A percentile compares a stretch with the other conserved stretches of the same genome.
Evolutionary conservation across 2,888 invertebrate species (phyloP).

Genomic region (Plagodis pulveraria): DNA sequence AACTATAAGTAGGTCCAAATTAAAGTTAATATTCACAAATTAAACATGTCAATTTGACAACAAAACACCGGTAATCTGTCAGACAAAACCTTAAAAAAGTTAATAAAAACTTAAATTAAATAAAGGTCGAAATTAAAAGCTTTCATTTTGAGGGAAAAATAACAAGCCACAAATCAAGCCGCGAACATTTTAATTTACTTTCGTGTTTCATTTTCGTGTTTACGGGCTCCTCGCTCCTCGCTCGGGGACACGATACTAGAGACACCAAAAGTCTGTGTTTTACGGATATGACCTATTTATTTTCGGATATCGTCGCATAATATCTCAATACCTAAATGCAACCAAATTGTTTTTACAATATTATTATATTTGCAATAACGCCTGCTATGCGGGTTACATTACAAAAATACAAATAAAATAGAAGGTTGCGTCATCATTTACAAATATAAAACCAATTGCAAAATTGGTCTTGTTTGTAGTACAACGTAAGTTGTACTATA

Average conservation of each 20-base stretch:
- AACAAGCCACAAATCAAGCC: conserved; percentile 35
- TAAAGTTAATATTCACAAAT: background rate
- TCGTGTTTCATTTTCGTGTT: conserved; percentile 35
- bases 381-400: no score
- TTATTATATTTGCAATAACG: no score
- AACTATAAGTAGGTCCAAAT: no score
- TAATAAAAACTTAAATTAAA: conserved; percentile 15
- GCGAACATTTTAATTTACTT: conserved; percentile 36
- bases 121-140: conserved; percentile 23
- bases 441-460: no score
- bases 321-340: no score
- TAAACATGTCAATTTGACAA: background rate
- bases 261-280: background rate
- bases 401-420: no score
- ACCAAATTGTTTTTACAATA: no score
- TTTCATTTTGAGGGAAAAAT: conserved; percentile 23
- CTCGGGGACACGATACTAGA: conserved; percentile 24
- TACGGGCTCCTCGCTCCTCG: conserved; percentile 12
- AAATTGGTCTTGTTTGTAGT: no score
- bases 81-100: conserved; percentile 3
- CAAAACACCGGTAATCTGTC: conserved; percentile 2
- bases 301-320: no score
- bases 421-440: no score
- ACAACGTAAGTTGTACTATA: no score
- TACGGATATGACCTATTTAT: conserved; percentile 14